Conservation (phyloP, 30 jellyfish, hydroid and myxozoan genomes). For the Sanderia malayensis region DNA sequence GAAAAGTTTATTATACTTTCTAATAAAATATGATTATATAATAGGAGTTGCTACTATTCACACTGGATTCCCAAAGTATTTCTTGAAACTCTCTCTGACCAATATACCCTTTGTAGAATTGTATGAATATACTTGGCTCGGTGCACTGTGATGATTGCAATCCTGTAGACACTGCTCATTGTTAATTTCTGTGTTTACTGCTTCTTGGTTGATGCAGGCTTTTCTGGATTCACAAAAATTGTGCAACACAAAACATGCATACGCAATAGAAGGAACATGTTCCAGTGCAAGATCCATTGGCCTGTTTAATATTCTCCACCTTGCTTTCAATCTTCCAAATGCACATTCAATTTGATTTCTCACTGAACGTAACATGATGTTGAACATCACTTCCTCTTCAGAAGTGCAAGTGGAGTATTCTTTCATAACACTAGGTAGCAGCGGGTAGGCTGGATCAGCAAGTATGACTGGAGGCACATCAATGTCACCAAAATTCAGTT, state of each 20-base stretch:
- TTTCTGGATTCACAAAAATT: constrained; percentile 52
- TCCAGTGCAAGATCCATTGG: constrained; percentile 40
- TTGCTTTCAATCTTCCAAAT: constrained; percentile 61
- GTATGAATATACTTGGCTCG: background rate
- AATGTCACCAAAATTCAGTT: constrained; percentile 33
- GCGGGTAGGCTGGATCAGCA: constrained; percentile 65
- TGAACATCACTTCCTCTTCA: constrained; percentile 51
- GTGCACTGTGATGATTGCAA: constrained; percentile 28
- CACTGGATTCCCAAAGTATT: constrained; percentile 7
- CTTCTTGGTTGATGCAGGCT: constrained; percentile 15
- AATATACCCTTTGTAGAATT: background rate
- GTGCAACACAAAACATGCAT: constrained; percentile 66
- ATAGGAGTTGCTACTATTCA: background rate
- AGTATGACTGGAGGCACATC: constrained; percentile 51
- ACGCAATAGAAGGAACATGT: constrained; percentile 22
- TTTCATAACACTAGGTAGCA: constrained; percentile 17
- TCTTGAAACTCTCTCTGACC: constrained; percentile 9
- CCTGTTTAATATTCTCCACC: constrained; percentile 45
- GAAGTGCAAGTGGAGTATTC: constrained; percentile 11
- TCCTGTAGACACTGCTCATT: constrained; percentile 5
- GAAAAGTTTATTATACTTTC: background rate
- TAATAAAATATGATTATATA: background rate
- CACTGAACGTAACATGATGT: constrained; percentile 51
- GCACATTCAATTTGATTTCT: constrained; percentile 65
- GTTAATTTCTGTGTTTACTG: constrained; percentile 4